Evolutionary conservation across 2,113 vertebrate genomes (phyloP).

Genomic region (Lanius collurio): DNA sequence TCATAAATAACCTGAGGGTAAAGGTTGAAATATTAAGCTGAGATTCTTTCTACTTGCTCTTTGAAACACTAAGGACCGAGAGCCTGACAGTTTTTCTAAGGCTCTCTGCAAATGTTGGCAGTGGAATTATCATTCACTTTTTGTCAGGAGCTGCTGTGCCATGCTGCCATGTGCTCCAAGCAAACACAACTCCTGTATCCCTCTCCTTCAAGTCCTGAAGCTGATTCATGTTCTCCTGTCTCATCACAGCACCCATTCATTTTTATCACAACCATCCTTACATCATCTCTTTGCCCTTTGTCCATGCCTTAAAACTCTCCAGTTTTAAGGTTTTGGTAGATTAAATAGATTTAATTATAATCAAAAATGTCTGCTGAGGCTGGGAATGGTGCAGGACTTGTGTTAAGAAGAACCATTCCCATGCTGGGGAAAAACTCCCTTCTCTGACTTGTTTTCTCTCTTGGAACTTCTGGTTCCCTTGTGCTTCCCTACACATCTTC

Average conservation of each 20-base stretch:
- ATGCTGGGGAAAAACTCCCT: neutral
- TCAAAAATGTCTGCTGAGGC: neutral
- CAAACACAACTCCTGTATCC: neutral
- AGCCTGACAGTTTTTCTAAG: neutral
- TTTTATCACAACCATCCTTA: neutral
- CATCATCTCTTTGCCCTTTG: neutral
- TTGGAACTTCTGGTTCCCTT: neutral
- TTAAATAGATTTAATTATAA: neutral
- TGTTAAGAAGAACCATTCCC: neutral
- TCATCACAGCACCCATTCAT: neutral
- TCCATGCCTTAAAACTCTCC: neutral
- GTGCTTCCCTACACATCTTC: neutral
- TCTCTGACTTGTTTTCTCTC: neutral
- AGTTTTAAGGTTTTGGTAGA: neutral
- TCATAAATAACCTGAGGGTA: neutral
- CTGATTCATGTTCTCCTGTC: neutral
- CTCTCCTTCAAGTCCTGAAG: fast-evolving
- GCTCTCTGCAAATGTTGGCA: neutral
- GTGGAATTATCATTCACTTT: neutral
- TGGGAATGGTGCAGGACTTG: neutral
- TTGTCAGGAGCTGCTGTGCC: neutral
- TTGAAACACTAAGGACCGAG: neutral
- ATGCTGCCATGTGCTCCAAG: neutral
- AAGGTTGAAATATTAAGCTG: neutral
- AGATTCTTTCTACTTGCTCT: neutral